Base-by-base conservation (phyloP, 2,797 vertebrate genomes). In the Spinibarbus caldwelli region DNA sequence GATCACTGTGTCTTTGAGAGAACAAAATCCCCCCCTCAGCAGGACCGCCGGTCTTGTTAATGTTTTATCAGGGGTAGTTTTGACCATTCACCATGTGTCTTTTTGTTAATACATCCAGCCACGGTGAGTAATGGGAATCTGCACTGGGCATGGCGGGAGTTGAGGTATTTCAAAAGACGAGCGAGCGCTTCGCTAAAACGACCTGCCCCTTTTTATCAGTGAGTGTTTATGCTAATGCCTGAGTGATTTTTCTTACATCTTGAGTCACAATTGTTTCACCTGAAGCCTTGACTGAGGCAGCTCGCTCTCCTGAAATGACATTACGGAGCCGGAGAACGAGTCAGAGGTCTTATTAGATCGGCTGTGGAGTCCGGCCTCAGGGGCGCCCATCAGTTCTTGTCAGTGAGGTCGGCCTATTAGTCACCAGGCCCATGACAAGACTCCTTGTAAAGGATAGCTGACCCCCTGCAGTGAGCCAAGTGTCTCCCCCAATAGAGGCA, bases 371-470 rank as follows among this genome's bases (percentile, higher is more conserved):
- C 88, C 88, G 84, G 86, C 93, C 94, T 93, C 38, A 89, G 89
- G 94, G 94, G 90, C 66, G 81, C 92, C 93, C 94, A 95, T 96
- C 94, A 93, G 93, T 96, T 92, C 94, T 95, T 95, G 95, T 95
- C 95, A 94, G 71, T 86, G 76, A 76, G 87, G 88, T 83, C 68
- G 86, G 90, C 91, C 92, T 93, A 95, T 96, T 95, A 95, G 94
- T 96, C 95, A 95, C 90, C 89, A 91, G 93, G 90, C 92, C 92
- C 85, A 93, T 93, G 94, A 95, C 92, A 92, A 90, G 85, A 86
- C 88, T 90, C 90, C 92, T 94, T 93, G 94, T 94, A 93, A 95
- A 92, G 89, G 91, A 95, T 94, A 93, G 92, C 91, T 91, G 91
- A 90, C 92, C 93, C 92, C 94, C 93, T 76, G 87, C 91, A 80